Evolutionary conservation across 1,140 invertebrate genomes (phyloP).

Genomic region (Bathynomus jamesi): DNA sequence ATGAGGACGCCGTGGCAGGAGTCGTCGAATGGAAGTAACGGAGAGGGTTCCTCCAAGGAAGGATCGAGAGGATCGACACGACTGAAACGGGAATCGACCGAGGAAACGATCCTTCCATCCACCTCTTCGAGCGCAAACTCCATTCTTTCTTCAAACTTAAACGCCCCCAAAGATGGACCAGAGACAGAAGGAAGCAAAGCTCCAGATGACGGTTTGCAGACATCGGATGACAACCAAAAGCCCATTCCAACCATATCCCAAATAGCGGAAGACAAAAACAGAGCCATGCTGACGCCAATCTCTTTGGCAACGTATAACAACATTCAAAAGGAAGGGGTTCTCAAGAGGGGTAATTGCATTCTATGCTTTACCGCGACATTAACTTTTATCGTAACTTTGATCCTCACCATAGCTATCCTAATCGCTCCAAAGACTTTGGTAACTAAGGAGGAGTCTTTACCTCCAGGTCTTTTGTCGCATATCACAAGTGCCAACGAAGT

Average conservation of each 20-base stretch:
- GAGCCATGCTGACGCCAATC: background rate
- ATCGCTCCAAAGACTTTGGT: background rate
- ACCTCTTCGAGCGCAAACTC: background rate
- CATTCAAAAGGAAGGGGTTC: background rate
- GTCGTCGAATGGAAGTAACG: background rate
- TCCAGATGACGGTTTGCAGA: background rate
- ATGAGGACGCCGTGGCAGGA: background rate
- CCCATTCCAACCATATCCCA: background rate
- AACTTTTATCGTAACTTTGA: background rate
- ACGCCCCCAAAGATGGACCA: background rate
- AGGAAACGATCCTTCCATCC: background rate
- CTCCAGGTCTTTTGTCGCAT: background rate
- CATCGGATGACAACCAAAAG: background rate
- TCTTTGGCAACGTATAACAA: background rate
- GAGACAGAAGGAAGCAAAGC: background rate
- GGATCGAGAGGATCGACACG: background rate
- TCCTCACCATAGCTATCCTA: background rate
- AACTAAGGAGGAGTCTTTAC: background rate
- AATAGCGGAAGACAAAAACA: background rate
- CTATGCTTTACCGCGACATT: background rate
- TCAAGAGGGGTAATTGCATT: background rate
- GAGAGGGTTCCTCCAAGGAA: background rate
- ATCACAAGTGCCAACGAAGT: background rate
- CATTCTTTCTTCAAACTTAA: background rate
- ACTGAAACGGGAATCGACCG: background rate